Percentiles rank a stretch among this genome's conserved stretches.
Evolutionary conservation across 1,140 invertebrate species (phyloP).

Genomic region (Oncopeltus fasciatus): DNA sequence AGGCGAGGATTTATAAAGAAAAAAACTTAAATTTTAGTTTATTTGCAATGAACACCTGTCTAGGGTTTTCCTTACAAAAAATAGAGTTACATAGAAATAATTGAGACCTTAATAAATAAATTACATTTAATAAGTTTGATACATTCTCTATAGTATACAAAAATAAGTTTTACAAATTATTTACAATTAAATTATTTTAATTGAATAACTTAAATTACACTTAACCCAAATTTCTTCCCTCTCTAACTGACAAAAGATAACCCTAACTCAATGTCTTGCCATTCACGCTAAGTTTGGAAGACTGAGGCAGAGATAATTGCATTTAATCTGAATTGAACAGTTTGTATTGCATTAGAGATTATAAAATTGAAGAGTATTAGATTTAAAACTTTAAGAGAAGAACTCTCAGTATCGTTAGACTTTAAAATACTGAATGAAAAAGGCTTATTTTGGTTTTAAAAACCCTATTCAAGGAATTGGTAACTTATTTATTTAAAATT

Average conservation of each 20-base stretch:
- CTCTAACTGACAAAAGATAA: neutral
- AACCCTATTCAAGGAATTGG: no score
- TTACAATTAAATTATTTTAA: conserved; percentile 3
- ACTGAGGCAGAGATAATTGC: neutral
- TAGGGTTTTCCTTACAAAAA: conserved; percentile 13
- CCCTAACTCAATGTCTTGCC: neutral
- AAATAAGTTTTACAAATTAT: conserved; percentile 6
- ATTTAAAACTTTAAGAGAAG: no score
- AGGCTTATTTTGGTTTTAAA: no score
- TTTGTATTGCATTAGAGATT: neutral
- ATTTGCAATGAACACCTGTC: conserved; percentile 14
- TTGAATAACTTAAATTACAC: conserved; percentile 1
- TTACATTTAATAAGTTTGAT: neutral
- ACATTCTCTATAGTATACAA: conserved; percentile 1
- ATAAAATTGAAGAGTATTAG: no score
- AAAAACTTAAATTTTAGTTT: neutral
- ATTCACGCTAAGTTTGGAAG: neutral
- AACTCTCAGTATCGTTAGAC: no score
- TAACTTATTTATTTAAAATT: no score
- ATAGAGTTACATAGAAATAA: conserved; percentile 5
- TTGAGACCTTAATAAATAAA: conserved; percentile 1
- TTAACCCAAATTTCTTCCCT: neutral
- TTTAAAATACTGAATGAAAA: no score
- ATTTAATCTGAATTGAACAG: neutral
- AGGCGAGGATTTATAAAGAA: neutral